These are phyloP conservation scores for Phalacrocorax brasilianus DNA, from an alignment of 2,113 vertebrate genomes.

Conservation along the genomic window DNA sequence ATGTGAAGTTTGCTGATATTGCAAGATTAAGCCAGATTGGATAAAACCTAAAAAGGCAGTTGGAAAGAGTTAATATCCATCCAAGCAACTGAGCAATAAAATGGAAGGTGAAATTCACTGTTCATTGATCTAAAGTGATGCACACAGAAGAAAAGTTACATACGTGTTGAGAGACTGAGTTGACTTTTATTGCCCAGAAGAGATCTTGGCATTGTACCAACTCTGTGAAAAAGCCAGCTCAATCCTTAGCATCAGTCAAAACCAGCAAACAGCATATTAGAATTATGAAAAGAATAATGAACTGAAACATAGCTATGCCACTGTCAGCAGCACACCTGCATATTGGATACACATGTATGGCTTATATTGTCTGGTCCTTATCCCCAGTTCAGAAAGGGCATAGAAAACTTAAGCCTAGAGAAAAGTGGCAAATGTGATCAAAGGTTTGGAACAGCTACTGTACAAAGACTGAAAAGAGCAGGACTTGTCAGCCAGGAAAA, in stretches of 20 bases:
- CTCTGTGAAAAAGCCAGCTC: not conserved
- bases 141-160: not conserved
- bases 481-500: not conserved
- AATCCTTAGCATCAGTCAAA: not conserved
- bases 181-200: not conserved
- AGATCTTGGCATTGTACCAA: not conserved
- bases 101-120: not conserved
- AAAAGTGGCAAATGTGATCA: not conserved
- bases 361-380: not conserved
- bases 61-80: not conserved
- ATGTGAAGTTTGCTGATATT: not conserved
- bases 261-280: not conserved
- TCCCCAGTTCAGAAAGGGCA: not conserved
- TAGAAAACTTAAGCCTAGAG: not conserved
- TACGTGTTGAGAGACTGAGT: not conserved
- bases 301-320: not conserved
- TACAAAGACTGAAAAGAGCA: not conserved
- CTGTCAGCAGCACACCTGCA: not conserved
- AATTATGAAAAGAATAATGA: not conserved
- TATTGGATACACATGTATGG: not conserved
- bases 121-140: not conserved
- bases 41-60: not conserved
- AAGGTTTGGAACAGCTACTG: not conserved
- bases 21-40: not conserved
- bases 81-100: not conserved